A percentile compares a stretch with the other conserved stretches of the same genome.
Conservation (phyloP, 2,797 vertebrate species). For the Lepilemur septentrionalis region DNA sequence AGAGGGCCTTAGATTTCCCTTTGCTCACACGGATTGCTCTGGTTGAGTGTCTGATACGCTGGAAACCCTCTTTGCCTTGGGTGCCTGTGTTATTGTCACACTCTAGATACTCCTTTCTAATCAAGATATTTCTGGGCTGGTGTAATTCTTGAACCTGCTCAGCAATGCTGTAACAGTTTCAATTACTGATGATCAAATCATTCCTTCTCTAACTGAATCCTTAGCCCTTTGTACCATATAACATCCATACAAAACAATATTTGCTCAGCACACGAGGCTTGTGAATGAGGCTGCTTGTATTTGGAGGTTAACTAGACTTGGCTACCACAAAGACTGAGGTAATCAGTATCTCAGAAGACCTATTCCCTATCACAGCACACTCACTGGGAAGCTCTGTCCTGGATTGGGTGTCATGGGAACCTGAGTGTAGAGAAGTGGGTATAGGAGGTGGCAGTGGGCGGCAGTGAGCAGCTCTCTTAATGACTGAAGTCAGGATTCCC, state of each 20-base stretch:
- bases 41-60: background rate
- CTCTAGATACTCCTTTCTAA: background rate
- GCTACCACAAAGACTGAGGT: background rate
- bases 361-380: background rate
- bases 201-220: background rate
- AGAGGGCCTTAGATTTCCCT: background rate
- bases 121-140: background rate
- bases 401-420: background rate
- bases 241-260: background rate
- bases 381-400: background rate
- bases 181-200: background rate
- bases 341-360: background rate
- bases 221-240: background rate
- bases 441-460: background rate
- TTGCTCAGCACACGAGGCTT: background rate
- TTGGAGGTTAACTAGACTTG: background rate
- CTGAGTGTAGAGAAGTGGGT: background rate
- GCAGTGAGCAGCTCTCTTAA: background rate
- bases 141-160: constrained; percentile 4
- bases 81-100: background rate
- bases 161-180: background rate
- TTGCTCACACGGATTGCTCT: background rate
- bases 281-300: background rate
- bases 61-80: background rate
- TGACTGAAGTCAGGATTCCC: background rate